A percentile compares a stretch with the other conserved stretches of the same genome.
These are phyloP conservation scores for Phalloptychus januarius DNA, from an alignment of 2,797 vertebrate genomes.

Conservation along the genomic window DNA sequence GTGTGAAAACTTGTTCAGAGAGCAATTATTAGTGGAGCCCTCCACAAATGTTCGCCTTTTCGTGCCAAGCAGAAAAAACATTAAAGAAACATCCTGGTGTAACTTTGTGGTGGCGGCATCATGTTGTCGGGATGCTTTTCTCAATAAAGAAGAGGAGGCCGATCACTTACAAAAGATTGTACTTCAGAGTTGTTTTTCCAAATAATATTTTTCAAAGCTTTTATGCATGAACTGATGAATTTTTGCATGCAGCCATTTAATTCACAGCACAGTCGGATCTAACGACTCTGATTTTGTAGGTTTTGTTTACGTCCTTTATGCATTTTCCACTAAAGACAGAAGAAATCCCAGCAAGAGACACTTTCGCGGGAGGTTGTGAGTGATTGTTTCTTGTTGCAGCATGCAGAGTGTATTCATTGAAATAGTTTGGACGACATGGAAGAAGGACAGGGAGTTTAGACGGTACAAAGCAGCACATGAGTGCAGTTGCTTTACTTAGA, in stretches of 20 bases:
- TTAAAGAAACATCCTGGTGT: neutral
- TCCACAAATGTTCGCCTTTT: neutral
- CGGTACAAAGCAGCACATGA: neutral
- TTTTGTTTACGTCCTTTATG: neutral
- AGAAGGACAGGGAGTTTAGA: neutral
- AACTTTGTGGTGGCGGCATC: neutral
- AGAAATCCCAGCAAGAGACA: neutral
- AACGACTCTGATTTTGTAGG: too few species aligned
- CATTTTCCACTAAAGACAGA: neutral
- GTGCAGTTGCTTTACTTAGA: slow-evolving; percentile 9
- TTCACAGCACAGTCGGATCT: neutral
- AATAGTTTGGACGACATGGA: neutral
- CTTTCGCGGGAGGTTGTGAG: neutral
- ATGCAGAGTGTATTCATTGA: neutral
- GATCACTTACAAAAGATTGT: neutral
- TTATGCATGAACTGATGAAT: neutral
- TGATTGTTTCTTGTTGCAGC: neutral
- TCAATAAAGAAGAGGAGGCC: neutral
- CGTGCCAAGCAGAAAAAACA: neutral
- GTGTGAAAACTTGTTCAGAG: neutral
- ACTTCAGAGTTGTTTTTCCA: neutral
- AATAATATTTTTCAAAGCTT: neutral
- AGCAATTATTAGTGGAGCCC: neutral
- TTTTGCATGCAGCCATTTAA: neutral
- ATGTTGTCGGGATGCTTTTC: neutral